phyloP scores from a whole-genome alignment of 2,113 vertebrate genomes.

The Ophthalmolycus amberensis region DNA sequence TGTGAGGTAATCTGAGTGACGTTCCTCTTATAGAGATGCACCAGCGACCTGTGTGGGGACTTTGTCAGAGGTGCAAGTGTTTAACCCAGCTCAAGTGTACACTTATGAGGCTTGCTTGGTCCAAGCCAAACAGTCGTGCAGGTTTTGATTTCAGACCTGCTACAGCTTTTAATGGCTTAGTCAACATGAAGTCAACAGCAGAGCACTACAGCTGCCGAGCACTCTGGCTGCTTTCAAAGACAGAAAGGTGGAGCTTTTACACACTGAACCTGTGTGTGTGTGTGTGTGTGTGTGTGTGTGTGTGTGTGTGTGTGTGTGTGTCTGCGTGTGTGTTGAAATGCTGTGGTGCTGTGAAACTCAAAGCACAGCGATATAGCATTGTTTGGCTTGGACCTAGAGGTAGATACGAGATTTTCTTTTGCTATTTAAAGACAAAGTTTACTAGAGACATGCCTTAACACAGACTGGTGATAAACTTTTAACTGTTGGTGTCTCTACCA shows the following conservation, averaged over 20 bases:
- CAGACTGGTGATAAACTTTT: conserved; percentile 3
- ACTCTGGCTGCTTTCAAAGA: conserved; percentile 52
- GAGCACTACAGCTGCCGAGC: conserved; percentile 58
- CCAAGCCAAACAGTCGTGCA: conserved; percentile 71
- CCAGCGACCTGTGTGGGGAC: conserved; percentile 37
- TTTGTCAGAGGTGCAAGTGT: conserved; percentile 58
- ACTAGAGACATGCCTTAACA: conserved; percentile 13
- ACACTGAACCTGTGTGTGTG: conserved; percentile 43
- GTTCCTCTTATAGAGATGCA: conserved; percentile 37
- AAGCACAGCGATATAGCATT: conserved; percentile 29
- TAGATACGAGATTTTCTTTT: conserved; percentile 22
- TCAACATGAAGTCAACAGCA: conserved; percentile 75
- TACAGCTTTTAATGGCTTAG: conserved; percentile 77
- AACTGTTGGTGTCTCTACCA: not conserved
- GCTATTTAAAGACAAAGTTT: conserved; percentile 38
- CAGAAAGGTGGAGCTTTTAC: conserved; percentile 29
- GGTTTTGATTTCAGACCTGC: conserved; percentile 75
- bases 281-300: conserved; percentile 34
- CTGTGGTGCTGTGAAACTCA: conserved; percentile 35
- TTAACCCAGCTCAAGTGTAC: conserved; percentile 65
- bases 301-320: conserved; percentile 21
- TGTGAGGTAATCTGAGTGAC: conserved; percentile 22
- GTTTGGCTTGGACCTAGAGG: conserved; percentile 47
- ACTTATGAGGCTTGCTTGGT: conserved; percentile 52
- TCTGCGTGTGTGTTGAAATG: conserved; percentile 13